Conservation (phyloP, 2,113 vertebrate genomes). For the Symphodus melops region DNA sequence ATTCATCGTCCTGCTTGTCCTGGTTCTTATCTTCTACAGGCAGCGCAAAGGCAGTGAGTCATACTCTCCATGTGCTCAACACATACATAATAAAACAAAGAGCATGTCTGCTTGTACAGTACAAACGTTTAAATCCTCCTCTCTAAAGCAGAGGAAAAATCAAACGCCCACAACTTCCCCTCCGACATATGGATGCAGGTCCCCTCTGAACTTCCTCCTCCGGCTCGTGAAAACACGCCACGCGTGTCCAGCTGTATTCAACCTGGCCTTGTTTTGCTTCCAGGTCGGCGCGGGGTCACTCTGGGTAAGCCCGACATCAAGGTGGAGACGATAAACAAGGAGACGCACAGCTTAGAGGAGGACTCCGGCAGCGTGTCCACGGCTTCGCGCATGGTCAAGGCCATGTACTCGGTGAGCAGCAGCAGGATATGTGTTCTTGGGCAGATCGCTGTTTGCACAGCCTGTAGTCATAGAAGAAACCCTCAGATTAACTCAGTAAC, state of each 20-base stretch:
- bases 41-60: slow-evolving; percentile 98
- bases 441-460: slow-evolving; percentile 64
- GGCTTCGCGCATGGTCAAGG: slow-evolving; percentile 95
- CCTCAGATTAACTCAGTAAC: slow-evolving; percentile 58
- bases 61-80: slow-evolving; percentile 21
- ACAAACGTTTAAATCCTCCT: background rate
- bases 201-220: slow-evolving; percentile 24
- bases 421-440: slow-evolving; percentile 41
- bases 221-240: slow-evolving; percentile 35
- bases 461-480: slow-evolving; percentile 52
- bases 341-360: slow-evolving; percentile 94
- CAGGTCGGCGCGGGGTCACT: slow-evolving; percentile 95
- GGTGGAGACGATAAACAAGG: slow-evolving; percentile 97
- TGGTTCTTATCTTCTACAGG: slow-evolving; percentile 92
- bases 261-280: slow-evolving; percentile 60
- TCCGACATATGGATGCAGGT: slow-evolving; percentile 8
- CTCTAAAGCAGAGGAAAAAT: background rate
- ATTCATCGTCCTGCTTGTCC: slow-evolving; percentile 84
- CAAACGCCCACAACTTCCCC: slow-evolving; percentile 19
- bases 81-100: background rate
- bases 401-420: slow-evolving; percentile 94
- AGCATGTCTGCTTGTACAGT: slow-evolving; percentile 5
- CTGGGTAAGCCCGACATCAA: slow-evolving; percentile 97
- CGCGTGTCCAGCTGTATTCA: slow-evolving; percentile 57
- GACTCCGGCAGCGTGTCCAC: slow-evolving; percentile 94